Evolutionary conservation across 2,888 invertebrate species (phyloP).

Genomic region (Nomada fucata): DNA sequence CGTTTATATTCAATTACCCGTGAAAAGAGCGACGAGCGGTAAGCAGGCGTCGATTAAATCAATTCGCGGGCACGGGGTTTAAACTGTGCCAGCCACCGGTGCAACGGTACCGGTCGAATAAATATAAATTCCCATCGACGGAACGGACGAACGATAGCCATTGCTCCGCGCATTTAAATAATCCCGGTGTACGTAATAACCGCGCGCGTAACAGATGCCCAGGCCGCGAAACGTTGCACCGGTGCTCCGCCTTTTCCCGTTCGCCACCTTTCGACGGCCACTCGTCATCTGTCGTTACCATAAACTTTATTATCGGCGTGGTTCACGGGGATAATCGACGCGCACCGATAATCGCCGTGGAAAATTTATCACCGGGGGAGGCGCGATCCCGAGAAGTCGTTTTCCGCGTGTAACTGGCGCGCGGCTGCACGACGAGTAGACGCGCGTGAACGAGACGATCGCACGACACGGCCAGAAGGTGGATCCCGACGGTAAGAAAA

Average conservation of each 20-base stretch:
- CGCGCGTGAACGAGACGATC: neutral
- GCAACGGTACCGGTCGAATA: slow-evolving; percentile 42
- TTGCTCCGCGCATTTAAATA: slow-evolving; percentile 37
- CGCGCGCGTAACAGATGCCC: neutral
- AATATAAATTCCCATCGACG: slow-evolving; percentile 29
- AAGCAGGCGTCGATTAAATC: slow-evolving; percentile 34
- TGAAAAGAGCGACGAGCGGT: slow-evolving; percentile 24
- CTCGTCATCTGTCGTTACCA: slow-evolving; percentile 62
- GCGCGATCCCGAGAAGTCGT: slow-evolving; percentile 64
- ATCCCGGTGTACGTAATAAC: slow-evolving; percentile 29
- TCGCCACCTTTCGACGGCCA: slow-evolving; percentile 27
- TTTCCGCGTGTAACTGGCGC: slow-evolving; percentile 57
- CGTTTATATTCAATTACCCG: slow-evolving; percentile 42
- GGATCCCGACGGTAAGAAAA: slow-evolving; percentile 7
- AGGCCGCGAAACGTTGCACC: slow-evolving; percentile 18
- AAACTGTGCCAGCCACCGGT: slow-evolving; percentile 23
- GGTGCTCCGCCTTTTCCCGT: slow-evolving; percentile 28
- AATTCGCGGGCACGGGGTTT: slow-evolving; percentile 4
- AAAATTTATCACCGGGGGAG: slow-evolving; percentile 64
- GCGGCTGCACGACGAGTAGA: neutral
- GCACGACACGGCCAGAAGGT: neutral
- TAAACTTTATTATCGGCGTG: slow-evolving; percentile 61
- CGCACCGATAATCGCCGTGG: slow-evolving; percentile 66
- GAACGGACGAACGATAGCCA: neutral
- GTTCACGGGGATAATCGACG: slow-evolving; percentile 60